Evolutionary conservation across 2,113 vertebrate genomes (phyloP), one percentile per base, ranked within the genome.

Genomic region (Melanerpes aurifrons): DNA sequence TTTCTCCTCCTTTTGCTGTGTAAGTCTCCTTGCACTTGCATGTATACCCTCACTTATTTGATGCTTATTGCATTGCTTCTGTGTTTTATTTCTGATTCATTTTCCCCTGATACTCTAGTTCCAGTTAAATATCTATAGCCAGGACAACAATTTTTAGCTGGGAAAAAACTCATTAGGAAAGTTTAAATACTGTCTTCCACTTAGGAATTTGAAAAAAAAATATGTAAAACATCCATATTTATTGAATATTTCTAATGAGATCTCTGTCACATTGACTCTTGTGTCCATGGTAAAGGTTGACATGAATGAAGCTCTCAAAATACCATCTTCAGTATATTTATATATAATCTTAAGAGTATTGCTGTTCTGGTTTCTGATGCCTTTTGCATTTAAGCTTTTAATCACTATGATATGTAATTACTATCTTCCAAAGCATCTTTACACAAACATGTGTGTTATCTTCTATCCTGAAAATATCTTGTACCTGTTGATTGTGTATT

Each of bases 401-500:
- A 24, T 74, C 10, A 7, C 25, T 28, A 1, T 73, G 14, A 14
- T 3, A 10, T 43, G 12, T 35, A 43, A 15, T 31, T 57, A 25
- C 7, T 6, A 32, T 25, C 17, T 92, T 86, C 37, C 76, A 54
- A 29, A 6, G 5, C 12, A 21, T 21, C 54, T 74, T 74, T 43
- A 53, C 18, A 53, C 37, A 35, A 68, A 32, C 24, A 21, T 16
- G 11, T 14, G 12, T 69, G 15, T 21, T 83, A 35, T 40, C 29
- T 80, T 62, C n/a, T 72, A 14, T 58, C 29, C 58, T 78, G 45
- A 28, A 68, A 40, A 74, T 78, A 35, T 47, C 32, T 53, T 20
- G 18, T 26, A 18, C 15, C 2, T 66, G 8, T 45, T 75, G 47
- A 4, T 53, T 0, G 0, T 32, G 28, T 57, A 1, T 81, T 13